Evolutionary conservation across 2,888 invertebrate species (phyloP), one percentile per base, ranked within the genome.

Genomic region (Aspidiotus rigidus): DNA sequence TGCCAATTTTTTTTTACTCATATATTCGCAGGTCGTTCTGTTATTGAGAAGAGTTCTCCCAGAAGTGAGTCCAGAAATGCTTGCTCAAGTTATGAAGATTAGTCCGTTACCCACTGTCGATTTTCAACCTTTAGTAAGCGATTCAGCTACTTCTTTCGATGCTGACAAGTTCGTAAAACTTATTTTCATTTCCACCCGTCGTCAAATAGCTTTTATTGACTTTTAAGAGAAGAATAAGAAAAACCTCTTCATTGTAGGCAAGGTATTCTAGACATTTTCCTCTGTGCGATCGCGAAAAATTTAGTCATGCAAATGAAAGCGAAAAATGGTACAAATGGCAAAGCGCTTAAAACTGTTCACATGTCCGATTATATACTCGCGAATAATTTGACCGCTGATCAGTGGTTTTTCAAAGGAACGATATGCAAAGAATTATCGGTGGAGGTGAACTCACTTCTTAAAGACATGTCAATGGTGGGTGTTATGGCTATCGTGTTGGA

Each of bases 231-330:
- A 28, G 28, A n/a, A 5, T 28, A 5, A 28, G 5, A 28, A 28
- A 28, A 28, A 3, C 5, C 28, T 28, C 5, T 28, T 49, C 81
- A 55, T 79, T 89, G 71, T 7, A 69, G 67, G 60, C 79, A 87
- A 53, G 91, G 93, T 2, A 84, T 96, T 70, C 79, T 96, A 70
- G 96, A 96, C 76, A 90, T 95, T 70, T 87, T 97, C 75, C 80
- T 96, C 70, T 88, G 91, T 72, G 91, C 93, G 73, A 88, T 97
- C 72, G 92, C 93, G 49, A 97, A 96, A 79, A 86, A 94, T 0
- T 80, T 97, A 71, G 90, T 89, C 3, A 85, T 96, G 2, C 95
- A 96, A 79, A 88, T 94, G 17, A 94, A 94, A 79, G 84, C 85
- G 7, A 85, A 87, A 77, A 84, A 85, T 60, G 71, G 74, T 57